Conservation (phyloP, 1,140 invertebrate genomes). For the Mamestra configurata region DNA sequence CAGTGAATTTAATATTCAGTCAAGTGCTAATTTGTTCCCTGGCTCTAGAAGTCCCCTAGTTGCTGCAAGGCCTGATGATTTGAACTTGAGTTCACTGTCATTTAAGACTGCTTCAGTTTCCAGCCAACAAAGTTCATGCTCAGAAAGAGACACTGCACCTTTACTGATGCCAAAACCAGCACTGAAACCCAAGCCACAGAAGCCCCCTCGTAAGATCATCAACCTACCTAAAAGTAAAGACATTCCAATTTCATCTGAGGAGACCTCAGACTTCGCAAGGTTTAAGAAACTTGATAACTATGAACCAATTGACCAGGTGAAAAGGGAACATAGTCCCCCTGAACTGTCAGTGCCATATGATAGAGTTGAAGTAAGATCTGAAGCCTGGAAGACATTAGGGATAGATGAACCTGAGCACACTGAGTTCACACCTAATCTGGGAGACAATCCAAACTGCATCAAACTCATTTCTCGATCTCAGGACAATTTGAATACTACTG, state of each 20-base stretch:
- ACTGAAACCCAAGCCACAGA: conserved; percentile 90
- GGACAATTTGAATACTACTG: conserved; percentile 84
- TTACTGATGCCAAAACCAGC: conserved; percentile 85
- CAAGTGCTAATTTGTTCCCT: conserved; percentile 92
- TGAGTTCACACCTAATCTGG: conserved; percentile 84
- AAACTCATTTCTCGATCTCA: conserved; percentile 86
- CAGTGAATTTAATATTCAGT: conserved; percentile 92
- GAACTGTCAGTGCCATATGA: conserved; percentile 89
- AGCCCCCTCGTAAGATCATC: conserved; percentile 90
- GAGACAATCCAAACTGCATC: conserved; percentile 79
- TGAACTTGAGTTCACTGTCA: conserved; percentile 84
- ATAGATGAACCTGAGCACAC: conserved; percentile 91
- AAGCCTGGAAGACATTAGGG: conserved; percentile 93
- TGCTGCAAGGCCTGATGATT: conserved; percentile 88
- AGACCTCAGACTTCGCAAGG: conserved; percentile 82
- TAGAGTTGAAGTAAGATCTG: conserved; percentile 90
- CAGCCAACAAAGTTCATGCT: conserved; percentile 76
- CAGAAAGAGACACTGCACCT: conserved; percentile 82
- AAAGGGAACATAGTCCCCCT: conserved; percentile 72
- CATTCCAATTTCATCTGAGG: conserved; percentile 75
- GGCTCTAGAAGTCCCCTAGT: conserved; percentile 92
- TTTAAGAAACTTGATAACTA: conserved; percentile 86
- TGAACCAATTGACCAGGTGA: conserved; percentile 83
- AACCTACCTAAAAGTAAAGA: conserved; percentile 86
- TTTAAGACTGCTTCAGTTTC: conserved; percentile 83